Conservation (phyloP, 2,888 invertebrate genomes). For the Ischnus inquisitorius region DNA sequence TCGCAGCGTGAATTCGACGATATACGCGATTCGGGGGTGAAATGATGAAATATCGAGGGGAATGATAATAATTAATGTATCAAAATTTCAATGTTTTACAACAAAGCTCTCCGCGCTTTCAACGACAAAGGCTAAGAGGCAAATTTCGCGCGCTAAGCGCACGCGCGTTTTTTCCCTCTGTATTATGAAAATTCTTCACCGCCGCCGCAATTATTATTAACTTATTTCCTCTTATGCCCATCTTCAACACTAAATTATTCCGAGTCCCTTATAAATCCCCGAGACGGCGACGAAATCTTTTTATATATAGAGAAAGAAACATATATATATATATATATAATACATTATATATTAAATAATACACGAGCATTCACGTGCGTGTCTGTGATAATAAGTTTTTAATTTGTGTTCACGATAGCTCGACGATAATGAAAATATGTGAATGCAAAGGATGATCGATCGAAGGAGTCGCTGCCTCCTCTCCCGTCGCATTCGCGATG, state of each 20-base stretch:
- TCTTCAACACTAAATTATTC: too few relatives aligned
- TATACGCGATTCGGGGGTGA: background rate
- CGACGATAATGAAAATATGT: conserved; percentile 20
- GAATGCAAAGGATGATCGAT: conserved; percentile 16
- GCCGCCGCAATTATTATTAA: too few relatives aligned
- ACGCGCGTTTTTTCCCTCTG: too few relatives aligned
- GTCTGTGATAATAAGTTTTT: conserved; percentile 70
- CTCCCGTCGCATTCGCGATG: background rate
- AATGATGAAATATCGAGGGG: conserved; percentile 2
- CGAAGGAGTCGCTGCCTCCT: background rate
- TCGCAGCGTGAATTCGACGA: background rate
- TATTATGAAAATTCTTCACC: too few relatives aligned
- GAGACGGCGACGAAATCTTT: too few relatives aligned
- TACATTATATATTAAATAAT: conserved; percentile 32
- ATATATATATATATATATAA: background rate
- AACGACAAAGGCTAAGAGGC: background rate
- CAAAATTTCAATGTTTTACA: background rate
- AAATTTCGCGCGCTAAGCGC: too few relatives aligned
- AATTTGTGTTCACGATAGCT: conserved; percentile 67
- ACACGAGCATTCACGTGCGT: conserved; percentile 65
- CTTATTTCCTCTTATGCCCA: too few relatives aligned
- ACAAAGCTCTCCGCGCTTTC: conserved; percentile 7
- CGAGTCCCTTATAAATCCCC: too few relatives aligned
- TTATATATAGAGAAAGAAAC: too few relatives aligned
- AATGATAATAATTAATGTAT: background rate